These are phyloP conservation scores for Probosciger aterrimus DNA, from an alignment of 2,113 vertebrate species.

Conservation along the genomic window DNA sequence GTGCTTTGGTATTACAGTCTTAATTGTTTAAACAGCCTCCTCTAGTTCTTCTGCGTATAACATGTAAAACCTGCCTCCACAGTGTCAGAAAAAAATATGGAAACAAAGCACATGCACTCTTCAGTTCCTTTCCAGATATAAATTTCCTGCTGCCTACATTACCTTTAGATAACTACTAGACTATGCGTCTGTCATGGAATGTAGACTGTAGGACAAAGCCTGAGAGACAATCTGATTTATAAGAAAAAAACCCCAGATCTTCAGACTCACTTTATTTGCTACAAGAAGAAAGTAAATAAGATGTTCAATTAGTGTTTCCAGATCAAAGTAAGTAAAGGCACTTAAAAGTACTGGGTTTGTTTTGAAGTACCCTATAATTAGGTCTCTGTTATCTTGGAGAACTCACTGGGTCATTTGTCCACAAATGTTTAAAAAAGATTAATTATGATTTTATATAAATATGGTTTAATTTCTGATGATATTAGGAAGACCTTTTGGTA, in stretches of 20 bases:
- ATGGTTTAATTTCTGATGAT: not conserved
- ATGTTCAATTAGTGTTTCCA: not conserved
- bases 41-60: not conserved
- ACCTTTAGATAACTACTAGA: not conserved
- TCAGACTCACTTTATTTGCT: not conserved
- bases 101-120: not conserved
- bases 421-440: not conserved
- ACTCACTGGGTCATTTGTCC: rapidly evolving
- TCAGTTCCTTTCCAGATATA: not conserved
- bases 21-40: not conserved
- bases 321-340: not conserved
- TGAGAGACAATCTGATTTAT: not conserved
- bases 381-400: not conserved
- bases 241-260: not conserved
- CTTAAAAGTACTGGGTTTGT: not conserved
- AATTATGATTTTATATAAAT: not conserved
- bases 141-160: not conserved
- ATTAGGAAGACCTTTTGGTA: not conserved
- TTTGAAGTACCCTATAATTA: not conserved
- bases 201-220: not conserved
- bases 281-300: not conserved
- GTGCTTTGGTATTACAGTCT: not conserved
- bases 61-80: not conserved
- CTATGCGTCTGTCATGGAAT: not conserved
- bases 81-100: not conserved